phyloP scores from a whole-genome alignment of 2,113 vertebrate genomes.

The Sander vitreus region DNA sequence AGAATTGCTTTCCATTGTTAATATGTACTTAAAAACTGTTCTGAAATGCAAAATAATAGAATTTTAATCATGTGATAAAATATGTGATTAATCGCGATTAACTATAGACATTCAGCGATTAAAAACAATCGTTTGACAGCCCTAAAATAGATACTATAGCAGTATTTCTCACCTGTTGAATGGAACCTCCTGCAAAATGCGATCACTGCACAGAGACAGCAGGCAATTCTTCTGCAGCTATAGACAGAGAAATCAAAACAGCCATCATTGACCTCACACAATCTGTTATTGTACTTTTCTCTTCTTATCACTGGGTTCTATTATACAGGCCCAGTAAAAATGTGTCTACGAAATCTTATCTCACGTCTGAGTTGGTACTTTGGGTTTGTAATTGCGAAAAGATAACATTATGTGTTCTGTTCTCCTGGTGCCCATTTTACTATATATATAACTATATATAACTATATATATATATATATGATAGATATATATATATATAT shows the following conservation, averaged over 20 bases:
- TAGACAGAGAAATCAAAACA: slow-evolving; percentile 42
- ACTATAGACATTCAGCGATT: no score
- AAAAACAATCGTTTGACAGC: no score
- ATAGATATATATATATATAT: no score
- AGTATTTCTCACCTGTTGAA: slow-evolving; percentile 91
- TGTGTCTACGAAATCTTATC: neutral
- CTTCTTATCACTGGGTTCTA: neutral
- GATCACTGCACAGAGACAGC: slow-evolving; percentile 97
- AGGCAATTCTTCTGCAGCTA: slow-evolving; percentile 99
- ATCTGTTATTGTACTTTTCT: neutral
- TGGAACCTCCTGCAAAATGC: slow-evolving; percentile 97
- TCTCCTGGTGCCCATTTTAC: neutral
- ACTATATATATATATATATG: no score
- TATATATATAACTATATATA: no score
- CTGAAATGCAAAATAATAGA: no score
- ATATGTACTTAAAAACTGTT: no score
- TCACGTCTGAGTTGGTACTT: neutral
- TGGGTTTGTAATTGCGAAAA: neutral
- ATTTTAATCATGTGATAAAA: no score
- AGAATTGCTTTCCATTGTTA: no score
- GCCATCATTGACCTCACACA: neutral
- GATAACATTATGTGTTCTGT: neutral
- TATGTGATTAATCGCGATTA: no score
- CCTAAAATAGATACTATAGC: no score
- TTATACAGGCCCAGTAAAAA: neutral